Evolutionary conservation across 2,888 invertebrate species (phyloP).

Genomic region (Pollenia angustigena): DNA sequence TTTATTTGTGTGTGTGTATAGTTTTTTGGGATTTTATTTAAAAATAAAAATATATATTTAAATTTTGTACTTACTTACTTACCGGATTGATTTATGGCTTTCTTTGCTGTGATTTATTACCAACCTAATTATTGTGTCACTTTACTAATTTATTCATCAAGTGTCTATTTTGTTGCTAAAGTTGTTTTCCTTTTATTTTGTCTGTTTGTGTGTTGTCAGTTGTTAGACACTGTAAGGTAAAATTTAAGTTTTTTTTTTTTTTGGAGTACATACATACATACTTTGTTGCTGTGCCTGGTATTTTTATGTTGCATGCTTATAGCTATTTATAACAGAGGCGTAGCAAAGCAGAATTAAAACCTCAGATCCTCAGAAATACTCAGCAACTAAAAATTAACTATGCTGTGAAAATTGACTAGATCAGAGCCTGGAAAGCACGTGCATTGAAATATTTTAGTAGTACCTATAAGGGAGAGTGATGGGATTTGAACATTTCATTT

Average conservation of each 20-base stretch:
- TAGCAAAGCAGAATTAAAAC: neutral
- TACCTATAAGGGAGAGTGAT: too few species aligned
- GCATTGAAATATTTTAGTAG: too few species aligned
- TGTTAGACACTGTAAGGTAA: slow-evolving; percentile 54
- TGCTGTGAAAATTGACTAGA: too few species aligned
- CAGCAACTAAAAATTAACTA: too few species aligned
- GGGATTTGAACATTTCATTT: too few species aligned
- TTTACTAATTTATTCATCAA: slow-evolving; percentile 73
- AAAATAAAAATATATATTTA: slow-evolving; percentile 44
- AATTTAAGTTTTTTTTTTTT: slow-evolving; percentile 7
- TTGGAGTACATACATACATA: neutral
- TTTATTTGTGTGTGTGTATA: too few species aligned
- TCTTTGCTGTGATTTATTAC: slow-evolving; percentile 68
- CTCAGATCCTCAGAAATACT: neutral
- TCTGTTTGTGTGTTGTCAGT: neutral
- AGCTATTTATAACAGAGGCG: neutral
- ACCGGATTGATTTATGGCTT: slow-evolving; percentile 68
- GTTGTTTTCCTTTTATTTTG: slow-evolving; percentile 43
- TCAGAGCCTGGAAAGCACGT: too few species aligned
- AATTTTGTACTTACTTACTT: slow-evolving; percentile 61
- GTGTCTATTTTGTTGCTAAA: slow-evolving; percentile 61
- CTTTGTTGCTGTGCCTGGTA: slow-evolving; percentile 34
- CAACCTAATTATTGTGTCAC: slow-evolving; percentile 73
- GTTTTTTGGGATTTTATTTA: slow-evolving; percentile 16
- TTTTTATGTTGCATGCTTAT: slow-evolving; percentile 8